phyloP scores from a whole-genome alignment of 1,140 invertebrate species.

The Papilio glaucus region DNA sequence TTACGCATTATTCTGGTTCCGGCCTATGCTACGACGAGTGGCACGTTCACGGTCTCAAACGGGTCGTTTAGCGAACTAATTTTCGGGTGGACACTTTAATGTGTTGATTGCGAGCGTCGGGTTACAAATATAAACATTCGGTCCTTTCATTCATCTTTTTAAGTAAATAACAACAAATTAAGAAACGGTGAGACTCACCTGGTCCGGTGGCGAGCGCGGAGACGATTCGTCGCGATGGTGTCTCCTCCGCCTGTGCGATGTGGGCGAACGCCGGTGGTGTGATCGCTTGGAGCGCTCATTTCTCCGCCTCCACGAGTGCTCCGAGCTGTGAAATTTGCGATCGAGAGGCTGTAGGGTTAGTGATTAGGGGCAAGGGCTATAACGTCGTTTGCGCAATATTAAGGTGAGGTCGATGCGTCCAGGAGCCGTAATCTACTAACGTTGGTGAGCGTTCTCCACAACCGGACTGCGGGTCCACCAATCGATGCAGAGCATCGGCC shows the following conservation, averaged over 20 bases:
- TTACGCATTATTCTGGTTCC: constrained; percentile 75
- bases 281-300: constrained; percentile 86
- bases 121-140: constrained; percentile 57
- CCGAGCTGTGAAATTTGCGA: constrained; percentile 84
- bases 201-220: constrained; percentile 79
- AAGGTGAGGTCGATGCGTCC: constrained; percentile 64
- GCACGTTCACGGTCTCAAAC: constrained; percentile 48
- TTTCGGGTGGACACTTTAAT: constrained; percentile 73
- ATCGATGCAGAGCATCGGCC: constrained; percentile 64
- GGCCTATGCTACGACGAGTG: constrained; percentile 59
- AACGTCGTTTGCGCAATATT: constrained; percentile 53
- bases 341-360: constrained; percentile 78
- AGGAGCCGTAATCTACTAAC: constrained; percentile 70
- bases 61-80: constrained; percentile 52
- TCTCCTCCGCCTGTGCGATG: constrained; percentile 84
- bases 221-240: constrained; percentile 85
- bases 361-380: constrained; percentile 56
- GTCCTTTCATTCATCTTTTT: constrained; percentile 61
- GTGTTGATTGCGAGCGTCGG: constrained; percentile 61
- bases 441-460: constrained; percentile 64
- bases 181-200: constrained; percentile 73
- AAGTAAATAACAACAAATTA: constrained; percentile 55
- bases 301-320: constrained; percentile 85
- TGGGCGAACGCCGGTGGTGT: constrained; percentile 85
- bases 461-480: constrained; percentile 64